Conservation (phyloP, 2,797 vertebrate species). For the Syncerus caffer region DNA sequence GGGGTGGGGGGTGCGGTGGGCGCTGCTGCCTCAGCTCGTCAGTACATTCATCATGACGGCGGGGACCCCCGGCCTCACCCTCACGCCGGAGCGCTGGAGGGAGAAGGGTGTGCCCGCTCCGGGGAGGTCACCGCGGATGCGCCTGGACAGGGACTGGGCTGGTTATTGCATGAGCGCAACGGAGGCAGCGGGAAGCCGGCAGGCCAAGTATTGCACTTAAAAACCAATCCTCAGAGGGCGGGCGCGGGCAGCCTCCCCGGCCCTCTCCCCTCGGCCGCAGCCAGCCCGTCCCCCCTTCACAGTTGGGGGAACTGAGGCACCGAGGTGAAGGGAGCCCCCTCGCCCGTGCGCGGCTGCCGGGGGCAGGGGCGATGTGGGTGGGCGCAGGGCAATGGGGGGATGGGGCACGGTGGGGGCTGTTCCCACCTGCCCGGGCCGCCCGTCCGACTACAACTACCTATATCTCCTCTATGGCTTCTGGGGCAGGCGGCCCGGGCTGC, state of each 20-base stretch:
- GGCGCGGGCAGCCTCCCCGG: constrained; percentile 39
- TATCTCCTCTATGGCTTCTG: constrained; percentile 77
- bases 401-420: not conserved
- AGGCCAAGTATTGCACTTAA: constrained; percentile 68
- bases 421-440: not conserved
- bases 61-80: constrained; percentile 33
- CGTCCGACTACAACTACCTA: constrained; percentile 55
- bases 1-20: not conserved
- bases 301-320: constrained; percentile 73
- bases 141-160: not conserved
- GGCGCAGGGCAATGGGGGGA: constrained; percentile 33
- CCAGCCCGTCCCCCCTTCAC: constrained; percentile 24
- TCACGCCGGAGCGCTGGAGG: not conserved
- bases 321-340: constrained; percentile 67
- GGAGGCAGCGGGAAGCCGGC: constrained; percentile 55
- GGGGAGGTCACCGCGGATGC: not conserved
- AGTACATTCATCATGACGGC: constrained; percentile 65
- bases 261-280: not conserved
- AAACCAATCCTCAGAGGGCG: not conserved
- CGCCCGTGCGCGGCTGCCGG: not conserved
- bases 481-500: constrained; percentile 49
- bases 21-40: constrained; percentile 53
- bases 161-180: constrained; percentile 69
- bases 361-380: constrained; percentile 35
- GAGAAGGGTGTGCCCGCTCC: constrained; percentile 31